Conservation (phyloP, 1,140 invertebrate species). For the Eumaeus atala region DNA sequence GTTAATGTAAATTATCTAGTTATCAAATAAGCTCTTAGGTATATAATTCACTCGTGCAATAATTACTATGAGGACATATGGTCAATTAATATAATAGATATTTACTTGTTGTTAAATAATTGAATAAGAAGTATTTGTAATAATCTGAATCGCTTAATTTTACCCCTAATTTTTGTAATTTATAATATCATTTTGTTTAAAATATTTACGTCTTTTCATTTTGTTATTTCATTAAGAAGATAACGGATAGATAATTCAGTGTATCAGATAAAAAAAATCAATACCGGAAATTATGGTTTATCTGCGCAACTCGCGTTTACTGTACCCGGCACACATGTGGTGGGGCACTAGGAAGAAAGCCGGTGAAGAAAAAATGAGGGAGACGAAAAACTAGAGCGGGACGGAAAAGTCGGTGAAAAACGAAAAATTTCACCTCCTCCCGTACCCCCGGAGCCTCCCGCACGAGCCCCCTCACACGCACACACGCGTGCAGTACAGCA, state of each 20-base stretch:
- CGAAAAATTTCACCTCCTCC: constrained; percentile 67
- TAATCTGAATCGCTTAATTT: too few relatives aligned
- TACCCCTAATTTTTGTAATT: too few relatives aligned
- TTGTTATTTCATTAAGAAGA: not conserved
- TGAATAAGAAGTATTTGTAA: too few relatives aligned
- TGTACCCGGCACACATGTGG: constrained; percentile 66
- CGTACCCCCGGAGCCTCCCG: constrained; percentile 28
- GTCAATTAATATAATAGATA: too few relatives aligned
- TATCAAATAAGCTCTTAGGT: too few relatives aligned
- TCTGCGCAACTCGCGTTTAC: constrained; percentile 36
- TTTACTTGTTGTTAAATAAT: too few relatives aligned
- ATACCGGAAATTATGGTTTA: constrained; percentile 42
- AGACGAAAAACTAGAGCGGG: constrained; percentile 73
- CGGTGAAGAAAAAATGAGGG: constrained; percentile 72
- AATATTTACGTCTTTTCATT: too few relatives aligned
- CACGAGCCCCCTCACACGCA: constrained; percentile 48
- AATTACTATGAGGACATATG: too few relatives aligned
- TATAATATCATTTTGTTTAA: too few relatives aligned
- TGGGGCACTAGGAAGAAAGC: constrained; percentile 72
- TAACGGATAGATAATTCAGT: not conserved
- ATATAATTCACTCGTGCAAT: too few relatives aligned
- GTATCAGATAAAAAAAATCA: constrained; percentile 10
- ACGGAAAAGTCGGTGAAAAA: constrained; percentile 73
- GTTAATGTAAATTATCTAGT: too few relatives aligned
- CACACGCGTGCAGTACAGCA: constrained; percentile 39